A percentile compares a stretch with the other conserved stretches of the same genome.
Evolutionary conservation across 1,140 invertebrate genomes (phyloP).

Genomic region (Acromyrmex echinatior): DNA sequence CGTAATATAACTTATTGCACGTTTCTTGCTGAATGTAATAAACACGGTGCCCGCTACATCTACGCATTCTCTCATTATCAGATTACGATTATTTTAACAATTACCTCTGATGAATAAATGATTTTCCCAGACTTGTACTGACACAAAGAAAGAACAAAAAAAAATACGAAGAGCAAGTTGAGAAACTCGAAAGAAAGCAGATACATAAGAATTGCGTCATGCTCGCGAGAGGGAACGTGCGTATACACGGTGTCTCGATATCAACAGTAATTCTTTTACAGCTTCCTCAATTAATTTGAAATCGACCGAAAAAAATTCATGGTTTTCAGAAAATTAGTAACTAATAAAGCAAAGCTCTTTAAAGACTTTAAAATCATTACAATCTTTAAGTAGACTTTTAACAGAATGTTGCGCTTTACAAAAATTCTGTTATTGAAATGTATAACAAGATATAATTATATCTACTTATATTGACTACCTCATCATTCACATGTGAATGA

Average conservation of each 20-base stretch:
- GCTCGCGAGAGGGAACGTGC: slow-evolving; percentile 30
- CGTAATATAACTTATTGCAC: neutral
- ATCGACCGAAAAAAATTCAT: neutral
- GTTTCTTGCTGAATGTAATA: neutral
- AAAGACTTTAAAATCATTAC: no score
- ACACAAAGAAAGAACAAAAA: neutral
- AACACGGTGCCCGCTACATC: neutral
- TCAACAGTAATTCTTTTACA: neutral
- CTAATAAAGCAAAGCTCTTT: neutral
- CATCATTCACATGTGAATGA: neutral
- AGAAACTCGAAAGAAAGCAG: slow-evolving; percentile 31
- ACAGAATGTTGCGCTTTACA: neutral
- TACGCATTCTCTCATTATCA: neutral
- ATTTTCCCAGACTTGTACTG: neutral
- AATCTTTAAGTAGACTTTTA: neutral
- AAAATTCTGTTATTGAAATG: neutral
- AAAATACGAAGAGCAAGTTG: neutral
- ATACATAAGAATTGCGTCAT: slow-evolving; percentile 67
- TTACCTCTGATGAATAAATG: neutral
- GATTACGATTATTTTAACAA: neutral
- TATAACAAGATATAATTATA: neutral
- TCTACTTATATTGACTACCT: neutral
- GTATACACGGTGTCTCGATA: slow-evolving; percentile 4
- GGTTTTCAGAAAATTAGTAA: neutral
- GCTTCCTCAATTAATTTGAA: neutral